Conservation (phyloP, 1,140 invertebrate genomes). For the Ganaspis sp. region DNA sequence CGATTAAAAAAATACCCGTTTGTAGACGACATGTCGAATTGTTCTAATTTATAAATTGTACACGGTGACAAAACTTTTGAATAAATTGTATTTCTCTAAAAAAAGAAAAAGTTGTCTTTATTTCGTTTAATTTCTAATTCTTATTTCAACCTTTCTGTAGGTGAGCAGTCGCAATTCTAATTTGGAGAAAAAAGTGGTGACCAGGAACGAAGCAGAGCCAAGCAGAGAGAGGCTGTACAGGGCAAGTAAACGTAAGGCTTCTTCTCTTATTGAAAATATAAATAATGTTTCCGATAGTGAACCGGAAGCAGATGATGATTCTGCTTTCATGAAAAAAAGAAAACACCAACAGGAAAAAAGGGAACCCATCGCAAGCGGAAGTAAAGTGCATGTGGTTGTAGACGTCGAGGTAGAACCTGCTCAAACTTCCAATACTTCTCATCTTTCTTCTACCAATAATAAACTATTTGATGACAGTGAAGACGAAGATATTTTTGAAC, state of each 20-base stretch:
- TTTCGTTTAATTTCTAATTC: conserved; percentile 56
- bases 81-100: conserved; percentile 65
- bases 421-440: conserved; percentile 21
- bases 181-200: conserved; percentile 34
- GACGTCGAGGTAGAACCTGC: conserved; percentile 18
- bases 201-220: conserved; percentile 37
- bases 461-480: conserved; percentile 32
- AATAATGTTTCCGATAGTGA: conserved; percentile 37
- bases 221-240: conserved; percentile 42
- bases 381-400: background rate
- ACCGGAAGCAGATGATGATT: conserved; percentile 47
- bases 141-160: conserved; percentile 59
- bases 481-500: conserved; percentile 29
- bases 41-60: conserved; percentile 46
- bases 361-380: conserved; percentile 13
- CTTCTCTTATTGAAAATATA: conserved; percentile 36
- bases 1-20: too few species aligned
- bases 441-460: background rate
- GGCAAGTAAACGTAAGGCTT: conserved; percentile 60
- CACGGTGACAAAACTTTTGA: conserved; percentile 57
- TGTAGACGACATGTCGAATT: background rate
- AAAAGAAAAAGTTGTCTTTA: conserved; percentile 51
- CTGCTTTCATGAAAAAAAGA: conserved; percentile 51
- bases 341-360: conserved; percentile 42
- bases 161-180: conserved; percentile 50